Conservation (phyloP, 1,140 invertebrate genomes). For the Sipha flava region DNA sequence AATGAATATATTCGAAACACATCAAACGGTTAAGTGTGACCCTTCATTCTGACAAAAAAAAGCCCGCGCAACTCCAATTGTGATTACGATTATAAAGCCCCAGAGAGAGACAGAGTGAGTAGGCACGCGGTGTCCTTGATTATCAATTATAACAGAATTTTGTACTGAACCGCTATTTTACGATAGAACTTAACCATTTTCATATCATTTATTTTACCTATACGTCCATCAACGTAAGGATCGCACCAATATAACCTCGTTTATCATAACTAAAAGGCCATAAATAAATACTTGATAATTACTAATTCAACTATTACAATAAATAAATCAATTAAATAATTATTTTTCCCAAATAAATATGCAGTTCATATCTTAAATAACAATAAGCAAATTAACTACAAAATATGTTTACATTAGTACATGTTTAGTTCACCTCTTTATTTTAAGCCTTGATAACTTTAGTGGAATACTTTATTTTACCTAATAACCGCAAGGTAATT, state of each 20-base stretch:
- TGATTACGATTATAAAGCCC: background rate
- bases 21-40: background rate
- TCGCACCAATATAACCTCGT: background rate
- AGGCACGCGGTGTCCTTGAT: background rate
- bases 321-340: too few species aligned
- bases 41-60: constrained; percentile 11
- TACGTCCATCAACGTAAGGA: background rate
- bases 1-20: background rate
- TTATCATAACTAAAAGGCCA: background rate
- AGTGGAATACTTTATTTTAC: too few species aligned
- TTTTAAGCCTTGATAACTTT: too few species aligned
- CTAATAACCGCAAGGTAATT: too few species aligned
- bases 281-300: background rate
- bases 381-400: too few species aligned
- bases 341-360: too few species aligned
- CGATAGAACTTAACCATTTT: constrained; percentile 11
- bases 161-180: background rate
- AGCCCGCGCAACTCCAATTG: background rate
- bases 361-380: too few species aligned
- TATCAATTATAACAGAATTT: constrained; percentile 9
- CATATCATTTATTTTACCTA: background rate
- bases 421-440: too few species aligned
- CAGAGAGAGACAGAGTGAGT: background rate
- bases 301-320: background rate
- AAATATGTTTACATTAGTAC: too few species aligned